These are phyloP conservation scores for Tromatobia lineatoria DNA, from an alignment of 2,888 invertebrate genomes.

Conservation along the genomic window DNA sequence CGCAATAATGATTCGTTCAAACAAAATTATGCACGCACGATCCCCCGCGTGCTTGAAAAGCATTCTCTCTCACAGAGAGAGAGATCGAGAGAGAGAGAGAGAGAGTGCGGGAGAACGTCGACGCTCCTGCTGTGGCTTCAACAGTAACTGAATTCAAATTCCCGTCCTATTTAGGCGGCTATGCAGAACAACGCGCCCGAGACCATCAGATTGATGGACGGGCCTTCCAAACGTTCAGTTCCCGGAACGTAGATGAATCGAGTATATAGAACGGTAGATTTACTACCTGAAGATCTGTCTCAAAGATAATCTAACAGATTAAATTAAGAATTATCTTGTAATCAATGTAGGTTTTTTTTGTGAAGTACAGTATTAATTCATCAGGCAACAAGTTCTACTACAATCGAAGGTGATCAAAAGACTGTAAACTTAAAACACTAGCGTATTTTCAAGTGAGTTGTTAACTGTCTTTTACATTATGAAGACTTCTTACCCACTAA, in stretches of 20 bases:
- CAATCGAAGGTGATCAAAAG: too few relatives aligned
- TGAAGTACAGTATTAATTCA: not conserved
- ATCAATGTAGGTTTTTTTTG: not conserved
- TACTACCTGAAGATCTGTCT: slow-evolving; percentile 23
- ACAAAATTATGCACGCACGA: slow-evolving; percentile 78
- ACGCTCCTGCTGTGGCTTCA: slow-evolving; percentile 21
- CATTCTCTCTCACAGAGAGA: slow-evolving; percentile 14
- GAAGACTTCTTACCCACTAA: too few relatives aligned
- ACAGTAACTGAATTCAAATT: slow-evolving; percentile 66
- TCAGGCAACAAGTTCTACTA: not conserved
- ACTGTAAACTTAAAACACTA: too few relatives aligned
- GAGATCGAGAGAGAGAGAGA: not conserved
- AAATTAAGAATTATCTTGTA: slow-evolving; percentile 1
- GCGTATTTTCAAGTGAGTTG: too few relatives aligned
- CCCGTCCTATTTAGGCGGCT: slow-evolving; percentile 63
- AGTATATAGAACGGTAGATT: slow-evolving; percentile 38
- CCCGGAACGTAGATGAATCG: slow-evolving; percentile 50
- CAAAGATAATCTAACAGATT: not conserved
- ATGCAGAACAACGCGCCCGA: slow-evolving; percentile 48
- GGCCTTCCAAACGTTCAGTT: slow-evolving; percentile 31
- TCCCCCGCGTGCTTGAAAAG: slow-evolving; percentile 65
- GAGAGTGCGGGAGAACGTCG: not conserved
- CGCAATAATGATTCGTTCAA: slow-evolving; percentile 80
- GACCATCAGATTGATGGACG: slow-evolving; percentile 70
- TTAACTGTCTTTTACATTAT: too few relatives aligned